These are phyloP conservation scores for Drosophila kurseongensis DNA, from an alignment of 1,140 invertebrate species.

Conservation along the genomic window DNA sequence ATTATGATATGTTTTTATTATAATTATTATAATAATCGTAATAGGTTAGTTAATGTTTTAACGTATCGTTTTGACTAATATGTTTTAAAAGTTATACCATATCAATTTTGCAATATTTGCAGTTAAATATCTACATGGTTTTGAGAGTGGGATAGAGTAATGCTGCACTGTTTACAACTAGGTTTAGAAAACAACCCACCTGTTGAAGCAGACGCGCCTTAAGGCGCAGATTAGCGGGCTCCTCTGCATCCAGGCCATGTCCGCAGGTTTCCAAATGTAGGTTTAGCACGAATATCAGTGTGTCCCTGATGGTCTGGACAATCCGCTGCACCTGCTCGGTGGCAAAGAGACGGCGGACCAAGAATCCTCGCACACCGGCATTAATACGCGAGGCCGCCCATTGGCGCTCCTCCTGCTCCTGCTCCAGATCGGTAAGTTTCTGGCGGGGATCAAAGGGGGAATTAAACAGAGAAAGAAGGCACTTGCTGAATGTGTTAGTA, in stretches of 20 bases:
- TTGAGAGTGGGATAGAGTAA: no score
- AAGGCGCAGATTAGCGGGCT: conserved; percentile 87
- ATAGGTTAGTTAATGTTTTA: no score
- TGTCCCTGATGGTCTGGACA: conserved; percentile 92
- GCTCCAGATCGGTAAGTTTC: conserved; percentile 2
- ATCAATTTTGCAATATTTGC: no score
- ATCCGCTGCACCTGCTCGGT: conserved; percentile 92
- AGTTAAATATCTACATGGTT: no score
- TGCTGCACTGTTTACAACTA: neutral
- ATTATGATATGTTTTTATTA: no score
- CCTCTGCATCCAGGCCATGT: conserved; percentile 80
- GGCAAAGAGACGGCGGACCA: conserved; percentile 91
- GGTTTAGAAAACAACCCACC: conserved; percentile 76
- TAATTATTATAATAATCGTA: no score
- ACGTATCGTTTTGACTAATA: no score
- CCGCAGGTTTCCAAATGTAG: conserved; percentile 87
- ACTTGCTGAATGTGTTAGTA: conserved; percentile 33
- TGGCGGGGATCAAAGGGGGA: conserved; percentile 17
- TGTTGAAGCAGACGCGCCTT: conserved; percentile 88
- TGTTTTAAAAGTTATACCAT: no score
- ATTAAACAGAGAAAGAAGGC: conserved; percentile 3
- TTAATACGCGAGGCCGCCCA: conserved; percentile 89
- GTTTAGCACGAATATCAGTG: conserved; percentile 90
- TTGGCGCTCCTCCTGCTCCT: conserved; percentile 18
- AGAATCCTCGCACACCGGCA: conserved; percentile 91